Evolutionary conservation across 1,140 invertebrate species (phyloP), one percentile per base, ranked within the genome.

Genomic region (Scaptomyza hsui): DNA sequence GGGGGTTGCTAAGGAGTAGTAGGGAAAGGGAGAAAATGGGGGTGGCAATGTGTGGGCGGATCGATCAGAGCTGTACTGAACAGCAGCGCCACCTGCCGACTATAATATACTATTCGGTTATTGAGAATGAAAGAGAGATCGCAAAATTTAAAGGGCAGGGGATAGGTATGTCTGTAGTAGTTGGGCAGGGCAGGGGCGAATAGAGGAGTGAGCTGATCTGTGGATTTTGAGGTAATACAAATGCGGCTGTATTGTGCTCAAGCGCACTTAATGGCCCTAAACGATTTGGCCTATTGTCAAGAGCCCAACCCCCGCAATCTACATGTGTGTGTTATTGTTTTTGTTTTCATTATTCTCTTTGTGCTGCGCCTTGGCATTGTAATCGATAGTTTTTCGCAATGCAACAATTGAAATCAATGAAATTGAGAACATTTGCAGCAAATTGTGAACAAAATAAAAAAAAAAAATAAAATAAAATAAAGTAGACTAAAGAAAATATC

Each of bases 371-470:
- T 37, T 35, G 32, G 55, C 52, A 73, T 57, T 73, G 71, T 69
- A 73, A 73, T 73, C 71, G 71, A 73, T 73, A 73, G 68, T 71
- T 73, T 63, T 73, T 70, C 51, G 70, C 70, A 73, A 62, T 70
- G 67, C 64, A 70, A 70, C 71, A 73, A 73, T 73, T 73, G 65
- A 73, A 73, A 62, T 73, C 71, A 73, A 70, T 73, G 71, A 73
- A 70, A 73, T 70, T 61, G 71, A 73, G 65, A 73, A 70, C 65
- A 73, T 73, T 69, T 73, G 44, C 61, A 37, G 47, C 52, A 19
- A 35, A 56, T 29, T 42, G 44, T n/a, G 15, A 3, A 44, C 45
- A 19, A 24, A 26, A 51, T 51, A 10, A 59, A 42, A 39, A 47
- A 16, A 44, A 59, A 59, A 59, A 41, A 12, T 10, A 59, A 59